Conservation (phyloP, 2,888 invertebrate species). For the Protophormia terraenovae region DNA sequence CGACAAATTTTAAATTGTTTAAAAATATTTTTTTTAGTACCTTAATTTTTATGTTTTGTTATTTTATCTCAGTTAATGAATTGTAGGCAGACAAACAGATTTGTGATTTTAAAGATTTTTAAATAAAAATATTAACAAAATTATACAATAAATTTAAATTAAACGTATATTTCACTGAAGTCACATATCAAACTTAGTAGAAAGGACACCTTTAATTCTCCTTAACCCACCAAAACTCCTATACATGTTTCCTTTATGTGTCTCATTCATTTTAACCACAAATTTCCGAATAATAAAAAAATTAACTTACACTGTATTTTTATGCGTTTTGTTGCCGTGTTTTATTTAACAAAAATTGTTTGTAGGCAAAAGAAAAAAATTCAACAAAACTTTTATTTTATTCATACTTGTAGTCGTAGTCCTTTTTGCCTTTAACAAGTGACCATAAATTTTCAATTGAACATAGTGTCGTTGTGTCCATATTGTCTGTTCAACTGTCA, state of each 20-base stretch:
- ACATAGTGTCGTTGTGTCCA: constrained; percentile 59
- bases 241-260: not conserved
- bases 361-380: not conserved
- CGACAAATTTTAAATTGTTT: too few relatives aligned
- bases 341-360: not conserved
- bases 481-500: constrained; percentile 65
- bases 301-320: not conserved
- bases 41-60: too few relatives aligned
- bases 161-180: too few relatives aligned
- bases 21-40: too few relatives aligned
- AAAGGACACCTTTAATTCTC: not conserved
- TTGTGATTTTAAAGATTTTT: too few relatives aligned
- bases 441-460: constrained; percentile 67
- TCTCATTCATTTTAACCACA: constrained; percentile 7
- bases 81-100: too few relatives aligned
- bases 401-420: constrained; percentile 7
- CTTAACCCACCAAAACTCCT: not conserved
- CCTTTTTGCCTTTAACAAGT: constrained; percentile 52
- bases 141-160: too few relatives aligned
- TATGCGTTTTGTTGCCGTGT: constrained; percentile 51
- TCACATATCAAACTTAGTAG: too few relatives aligned
- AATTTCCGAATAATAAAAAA: not conserved
- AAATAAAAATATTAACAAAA: too few relatives aligned
- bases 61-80: too few relatives aligned
- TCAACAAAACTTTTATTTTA: not conserved